Percentiles rank a stretch among this genome's conserved stretches.
These are phyloP conservation scores for Gallinago stenura DNA, from an alignment of 2,797 vertebrate genomes.

Conservation along the genomic window DNA sequence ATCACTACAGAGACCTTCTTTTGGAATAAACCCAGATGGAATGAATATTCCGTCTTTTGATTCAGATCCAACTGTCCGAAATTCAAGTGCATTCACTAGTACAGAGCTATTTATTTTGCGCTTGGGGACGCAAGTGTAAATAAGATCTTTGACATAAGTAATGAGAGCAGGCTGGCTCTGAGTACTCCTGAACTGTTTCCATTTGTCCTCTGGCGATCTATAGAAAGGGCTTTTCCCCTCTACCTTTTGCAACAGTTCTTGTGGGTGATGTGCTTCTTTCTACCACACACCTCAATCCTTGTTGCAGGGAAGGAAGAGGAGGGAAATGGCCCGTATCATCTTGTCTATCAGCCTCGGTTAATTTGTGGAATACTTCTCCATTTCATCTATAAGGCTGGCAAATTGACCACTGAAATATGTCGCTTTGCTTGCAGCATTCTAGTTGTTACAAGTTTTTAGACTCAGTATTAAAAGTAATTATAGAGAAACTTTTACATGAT, in stretches of 20 bases:
- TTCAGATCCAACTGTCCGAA: not conserved
- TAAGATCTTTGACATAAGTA: not conserved
- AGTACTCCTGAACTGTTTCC: not conserved
- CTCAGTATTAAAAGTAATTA: not conserved
- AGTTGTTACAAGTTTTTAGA: not conserved
- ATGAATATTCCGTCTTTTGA: not conserved
- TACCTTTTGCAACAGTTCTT: not conserved
- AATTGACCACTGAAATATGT: not conserved
- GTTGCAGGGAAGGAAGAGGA: not conserved
- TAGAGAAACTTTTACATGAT: not conserved
- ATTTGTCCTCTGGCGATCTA: not conserved
- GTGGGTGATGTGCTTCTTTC: not conserved
- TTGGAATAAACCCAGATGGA: not conserved
- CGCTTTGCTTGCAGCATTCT: not conserved
- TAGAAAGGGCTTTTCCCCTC: not conserved
- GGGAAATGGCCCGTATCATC: fast-evolving
- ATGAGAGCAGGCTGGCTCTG: not conserved
- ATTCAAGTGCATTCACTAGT: not conserved
- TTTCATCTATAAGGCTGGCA: not conserved
- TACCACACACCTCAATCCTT: not conserved
- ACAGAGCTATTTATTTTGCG: not conserved
- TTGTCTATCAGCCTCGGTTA: not conserved
- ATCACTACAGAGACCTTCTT: not conserved
- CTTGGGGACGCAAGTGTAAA: not conserved
- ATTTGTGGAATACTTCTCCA: not conserved